Conservation (phyloP, 2,113 vertebrate species). For the Lepidothrix coronata region DNA sequence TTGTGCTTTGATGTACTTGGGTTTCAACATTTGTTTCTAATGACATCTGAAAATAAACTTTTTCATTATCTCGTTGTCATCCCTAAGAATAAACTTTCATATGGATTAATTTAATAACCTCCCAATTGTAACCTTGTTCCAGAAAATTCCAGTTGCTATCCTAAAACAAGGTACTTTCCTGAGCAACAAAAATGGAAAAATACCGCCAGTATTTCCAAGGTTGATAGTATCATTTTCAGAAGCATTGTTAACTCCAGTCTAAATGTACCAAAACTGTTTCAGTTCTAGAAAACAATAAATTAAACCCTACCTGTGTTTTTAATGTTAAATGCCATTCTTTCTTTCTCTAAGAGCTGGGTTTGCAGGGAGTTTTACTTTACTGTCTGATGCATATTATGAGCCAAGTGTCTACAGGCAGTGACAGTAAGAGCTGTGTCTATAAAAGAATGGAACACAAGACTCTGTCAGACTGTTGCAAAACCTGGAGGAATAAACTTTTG, state of each 20-base stretch:
- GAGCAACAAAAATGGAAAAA: background rate
- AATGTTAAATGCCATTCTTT: background rate
- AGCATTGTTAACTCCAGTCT: background rate
- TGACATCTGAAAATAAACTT: background rate
- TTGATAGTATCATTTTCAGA: background rate
- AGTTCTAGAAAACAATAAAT: background rate
- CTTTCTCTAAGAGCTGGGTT: background rate
- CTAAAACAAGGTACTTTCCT: background rate
- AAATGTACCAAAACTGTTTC: background rate
- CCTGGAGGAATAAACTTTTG: conserved; percentile 4
- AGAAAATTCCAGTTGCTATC: background rate
- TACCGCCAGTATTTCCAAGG: background rate
- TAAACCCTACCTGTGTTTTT: background rate
- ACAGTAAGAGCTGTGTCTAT: background rate
- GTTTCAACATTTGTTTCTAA: background rate
- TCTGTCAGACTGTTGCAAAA: background rate
- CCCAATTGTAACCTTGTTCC: background rate
- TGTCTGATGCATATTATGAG: background rate
- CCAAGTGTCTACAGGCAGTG: background rate
- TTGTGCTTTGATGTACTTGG: background rate
- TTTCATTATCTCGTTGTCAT: background rate
- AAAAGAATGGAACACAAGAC: background rate
- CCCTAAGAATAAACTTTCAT: background rate
- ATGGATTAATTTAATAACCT: background rate
- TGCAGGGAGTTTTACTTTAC: background rate